Evolutionary conservation across 2,113 vertebrate species (phyloP), one percentile per base, ranked within the genome.

Genomic region (Bufo gargarizans): DNA sequence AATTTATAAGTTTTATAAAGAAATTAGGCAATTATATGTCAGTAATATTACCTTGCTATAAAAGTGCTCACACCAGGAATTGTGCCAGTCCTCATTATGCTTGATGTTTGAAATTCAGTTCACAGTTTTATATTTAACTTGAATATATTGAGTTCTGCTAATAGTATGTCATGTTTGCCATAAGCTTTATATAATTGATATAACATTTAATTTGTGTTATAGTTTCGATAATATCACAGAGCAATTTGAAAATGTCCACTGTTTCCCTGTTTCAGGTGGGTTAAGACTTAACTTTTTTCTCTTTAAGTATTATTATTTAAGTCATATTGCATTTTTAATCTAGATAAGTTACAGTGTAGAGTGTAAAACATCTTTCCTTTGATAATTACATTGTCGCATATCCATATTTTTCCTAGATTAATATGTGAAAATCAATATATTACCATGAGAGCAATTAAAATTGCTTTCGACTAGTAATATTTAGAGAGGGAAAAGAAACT

Each of bases 141-240:
- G 43, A 82, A 82, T 82, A 63, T 82, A 82, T 82, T 20, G 63
- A 63, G 61, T 67, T 50, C 59, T 67, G 20, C 45, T 82, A 82
- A 82, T 67, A 61, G 61, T 61, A 67, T 65, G 59, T 65, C 81
- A 65, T 82, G 61, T 82, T 63, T 82, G 81, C 81, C 20, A 67
- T 82, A 82, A 82, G 80, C 65, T 82, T 82, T 50, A 82, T 82
- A 65, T 82, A 82, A 82, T 82, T 65, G 59, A 67, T 82, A 67
- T 82, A 82, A 50, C 49, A 47, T 65, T 67, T 67, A 67, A 82
- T 82, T 82, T 82, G 45, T 50, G 67, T 65, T 67, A 53, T 65
- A 82, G 67, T 82, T 65, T 82, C 19, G 22, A 19, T 82, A 67
- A 65, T 50, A 82, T 82, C 61, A 65, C 63, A 67, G 45, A 49